phyloP scores from a whole-genome alignment of 2,113 vertebrate species.

The Podarcis raffonei region DNA sequence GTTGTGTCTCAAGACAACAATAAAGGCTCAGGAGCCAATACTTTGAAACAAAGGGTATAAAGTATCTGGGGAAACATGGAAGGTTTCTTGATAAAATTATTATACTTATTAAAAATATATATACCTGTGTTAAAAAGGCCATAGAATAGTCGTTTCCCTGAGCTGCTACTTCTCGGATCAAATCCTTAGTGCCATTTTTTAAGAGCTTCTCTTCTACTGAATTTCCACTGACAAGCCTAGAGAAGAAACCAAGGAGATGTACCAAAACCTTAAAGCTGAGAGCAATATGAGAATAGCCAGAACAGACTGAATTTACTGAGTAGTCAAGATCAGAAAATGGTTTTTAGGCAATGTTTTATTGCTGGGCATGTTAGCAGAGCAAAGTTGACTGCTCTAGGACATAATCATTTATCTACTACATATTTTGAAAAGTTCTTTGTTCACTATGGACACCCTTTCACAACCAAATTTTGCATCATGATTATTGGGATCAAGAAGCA shows the following conservation, averaged over 20 bases:
- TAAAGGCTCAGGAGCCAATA: not conserved
- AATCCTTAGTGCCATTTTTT: conserved; percentile 93
- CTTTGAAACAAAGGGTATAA: not conserved
- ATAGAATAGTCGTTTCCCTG: conserved; percentile 92
- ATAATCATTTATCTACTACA: not conserved
- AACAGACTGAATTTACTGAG: not conserved
- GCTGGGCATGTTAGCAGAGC: not conserved
- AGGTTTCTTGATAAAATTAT: not conserved
- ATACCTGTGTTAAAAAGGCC: conserved; percentile 92
- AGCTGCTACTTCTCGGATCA: conserved; percentile 93
- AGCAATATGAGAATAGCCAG: not conserved
- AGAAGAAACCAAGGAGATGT: conserved; percentile 10
- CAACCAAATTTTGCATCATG: no score
- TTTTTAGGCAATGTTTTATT: not conserved
- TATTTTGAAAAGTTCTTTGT: not conserved
- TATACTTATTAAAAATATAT: not conserved
- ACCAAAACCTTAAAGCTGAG: conserved; percentile 22
- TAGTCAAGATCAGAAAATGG: not conserved
- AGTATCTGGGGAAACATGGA: not conserved
- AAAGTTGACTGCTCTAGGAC: not conserved
- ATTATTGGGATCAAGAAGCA: no score
- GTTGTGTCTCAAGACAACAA: not conserved
- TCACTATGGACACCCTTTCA: not conserved
- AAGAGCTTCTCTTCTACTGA: conserved; percentile 93
- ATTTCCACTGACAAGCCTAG: conserved; percentile 90